Conservation (phyloP, 2,888 invertebrate genomes). For the Sisyra terminalis region DNA sequence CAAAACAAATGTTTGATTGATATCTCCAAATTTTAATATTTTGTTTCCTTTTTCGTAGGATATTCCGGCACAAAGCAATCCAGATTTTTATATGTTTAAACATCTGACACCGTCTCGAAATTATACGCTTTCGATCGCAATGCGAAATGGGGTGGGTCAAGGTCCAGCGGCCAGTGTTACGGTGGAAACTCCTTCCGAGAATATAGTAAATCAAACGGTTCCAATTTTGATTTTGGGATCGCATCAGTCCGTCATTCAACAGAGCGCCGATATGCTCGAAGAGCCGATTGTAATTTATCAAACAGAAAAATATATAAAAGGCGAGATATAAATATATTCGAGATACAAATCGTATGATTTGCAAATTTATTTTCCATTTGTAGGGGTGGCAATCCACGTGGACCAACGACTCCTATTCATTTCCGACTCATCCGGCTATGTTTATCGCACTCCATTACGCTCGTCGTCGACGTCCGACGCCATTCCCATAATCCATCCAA, state of each 20-base stretch:
- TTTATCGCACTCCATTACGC: constrained; percentile 34
- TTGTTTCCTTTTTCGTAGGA: constrained; percentile 33
- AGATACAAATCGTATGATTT: too few species aligned
- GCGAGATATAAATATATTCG: constrained; percentile 15
- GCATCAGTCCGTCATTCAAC: constrained; percentile 47
- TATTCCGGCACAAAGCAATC: constrained; percentile 53
- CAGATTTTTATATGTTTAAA: constrained; percentile 58
- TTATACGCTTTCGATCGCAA: constrained; percentile 62
- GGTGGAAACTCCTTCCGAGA: constrained; percentile 50
- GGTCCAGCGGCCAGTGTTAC: constrained; percentile 51
- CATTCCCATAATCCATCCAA: constrained; percentile 33
- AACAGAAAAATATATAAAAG: constrained; percentile 33
- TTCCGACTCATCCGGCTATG: constrained; percentile 52
- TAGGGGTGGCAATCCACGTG: constrained; percentile 66
- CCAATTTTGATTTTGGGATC: constrained; percentile 54
- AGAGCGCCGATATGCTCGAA: constrained; percentile 46
- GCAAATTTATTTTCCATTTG: constrained; percentile 16
- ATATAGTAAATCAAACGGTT: constrained; percentile 21
- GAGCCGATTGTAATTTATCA: constrained; percentile 48
- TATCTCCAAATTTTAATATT: background rate
- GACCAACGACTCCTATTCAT: constrained; percentile 56
- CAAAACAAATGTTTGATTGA: background rate
- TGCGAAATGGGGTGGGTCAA: constrained; percentile 64
- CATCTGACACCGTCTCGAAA: constrained; percentile 52
- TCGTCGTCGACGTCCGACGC: background rate